A percentile compares a stretch with the other conserved stretches of the same genome.
phyloP scores from a whole-genome alignment of 2,888 invertebrate species.

The Drosophila nigricruria region DNA sequence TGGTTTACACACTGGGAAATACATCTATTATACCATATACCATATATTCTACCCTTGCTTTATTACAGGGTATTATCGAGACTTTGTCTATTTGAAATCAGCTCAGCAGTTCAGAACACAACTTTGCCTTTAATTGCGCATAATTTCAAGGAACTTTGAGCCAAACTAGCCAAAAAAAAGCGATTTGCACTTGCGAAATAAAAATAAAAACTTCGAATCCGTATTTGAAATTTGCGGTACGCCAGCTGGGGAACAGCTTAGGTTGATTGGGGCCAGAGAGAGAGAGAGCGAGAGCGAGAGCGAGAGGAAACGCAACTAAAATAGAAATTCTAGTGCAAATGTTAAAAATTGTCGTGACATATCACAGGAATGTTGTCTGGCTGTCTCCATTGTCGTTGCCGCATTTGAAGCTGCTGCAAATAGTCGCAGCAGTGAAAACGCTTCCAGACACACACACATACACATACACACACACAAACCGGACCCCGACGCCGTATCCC shows the following conservation, averaged over 20 bases:
- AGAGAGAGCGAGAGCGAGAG: not conserved
- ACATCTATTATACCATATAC: not conserved
- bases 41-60: not conserved
- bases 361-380: conserved; percentile 63
- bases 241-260: conserved; percentile 9
- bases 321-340: conserved; percentile 74
- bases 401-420: conserved; percentile 28
- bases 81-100: not conserved
- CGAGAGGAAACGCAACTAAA: conserved; percentile 31
- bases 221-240: conserved; percentile 28
- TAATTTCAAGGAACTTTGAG: conserved; percentile 24
- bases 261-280: not conserved
- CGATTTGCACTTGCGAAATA: conserved; percentile 37
- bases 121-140: conserved; percentile 17
- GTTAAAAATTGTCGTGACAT: conserved; percentile 71
- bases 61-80: not conserved
- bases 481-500: not conserved
- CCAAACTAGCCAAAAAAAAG: conserved; percentile 26
- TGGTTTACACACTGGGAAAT: not conserved
- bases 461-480: not conserved
- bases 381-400: conserved; percentile 34
- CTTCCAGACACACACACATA: conserved; percentile 50
- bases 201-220: conserved; percentile 14
- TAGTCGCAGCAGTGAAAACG: conserved; percentile 37
- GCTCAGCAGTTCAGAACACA: not conserved